These are phyloP conservation scores for Buathra laborator DNA, from an alignment of 2,888 invertebrate genomes.

Conservation along the genomic window DNA sequence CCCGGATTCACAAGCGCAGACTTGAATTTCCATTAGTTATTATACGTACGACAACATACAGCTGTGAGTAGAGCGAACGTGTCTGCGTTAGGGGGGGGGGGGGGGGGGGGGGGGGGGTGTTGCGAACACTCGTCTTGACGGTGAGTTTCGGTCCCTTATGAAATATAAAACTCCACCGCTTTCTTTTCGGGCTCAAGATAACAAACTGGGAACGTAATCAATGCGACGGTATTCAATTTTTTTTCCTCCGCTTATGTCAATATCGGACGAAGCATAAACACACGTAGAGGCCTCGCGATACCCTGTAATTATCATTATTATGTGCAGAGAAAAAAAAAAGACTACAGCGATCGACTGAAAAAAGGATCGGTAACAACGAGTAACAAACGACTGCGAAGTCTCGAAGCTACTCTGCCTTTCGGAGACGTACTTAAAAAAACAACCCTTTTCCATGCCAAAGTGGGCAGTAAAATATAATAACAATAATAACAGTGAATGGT, in stretches of 20 bases:
- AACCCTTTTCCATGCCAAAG: conserved; percentile 47
- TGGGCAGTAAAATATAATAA: conserved; percentile 64
- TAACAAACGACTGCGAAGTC: background rate
- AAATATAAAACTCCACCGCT: conserved; percentile 4
- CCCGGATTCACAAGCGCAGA: conserved; percentile 78
- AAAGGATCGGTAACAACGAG: background rate
- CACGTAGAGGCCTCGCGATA: background rate
- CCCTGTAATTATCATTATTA: conserved; percentile 5
- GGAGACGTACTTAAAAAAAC: background rate
- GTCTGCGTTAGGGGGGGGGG: background rate
- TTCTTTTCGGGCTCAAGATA: background rate
- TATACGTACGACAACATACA: conserved; percentile 19
- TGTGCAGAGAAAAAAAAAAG: background rate
- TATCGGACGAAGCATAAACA: background rate
- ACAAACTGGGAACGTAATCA: background rate
- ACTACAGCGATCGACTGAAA: background rate
- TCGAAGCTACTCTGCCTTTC: background rate
- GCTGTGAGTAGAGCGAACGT: background rate
- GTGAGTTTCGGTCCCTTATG: background rate
- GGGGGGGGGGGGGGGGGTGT: background rate
- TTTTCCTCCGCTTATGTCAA: background rate
- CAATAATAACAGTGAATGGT: conserved; percentile 44
- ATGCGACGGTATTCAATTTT: conserved; percentile 2
- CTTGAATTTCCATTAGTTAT: conserved; percentile 82
- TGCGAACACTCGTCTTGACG: background rate